Evolutionary conservation across 2,797 vertebrate species (phyloP), one percentile per base, ranked within the genome.

Genomic region (Huso huso): DNA sequence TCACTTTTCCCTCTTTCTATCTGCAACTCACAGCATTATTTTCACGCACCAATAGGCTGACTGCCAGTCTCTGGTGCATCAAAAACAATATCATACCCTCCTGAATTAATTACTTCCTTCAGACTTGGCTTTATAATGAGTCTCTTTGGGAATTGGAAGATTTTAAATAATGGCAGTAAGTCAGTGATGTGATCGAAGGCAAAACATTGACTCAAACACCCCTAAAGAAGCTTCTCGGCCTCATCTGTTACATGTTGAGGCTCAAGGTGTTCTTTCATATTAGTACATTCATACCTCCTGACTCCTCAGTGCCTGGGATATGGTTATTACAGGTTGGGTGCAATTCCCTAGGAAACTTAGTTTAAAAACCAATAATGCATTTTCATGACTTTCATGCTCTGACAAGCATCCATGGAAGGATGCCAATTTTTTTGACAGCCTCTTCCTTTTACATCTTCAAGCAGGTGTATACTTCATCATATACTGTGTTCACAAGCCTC

Each of bases 41-140:
- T 76, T 82, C 73, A 74, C 69, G 63, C 74, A 81, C 78, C 71
- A 68, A 8, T 71, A 77, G 65, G 74, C 1, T 11, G 73, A 70
- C 77, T 69, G 66, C 74, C 76, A 76, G 69, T 87, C 82, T 89
- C 76, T 49, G 72, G 73, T 76, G 80, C 80, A 85, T 84, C 76
- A 65, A 87, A 88, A 87, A 84, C 85, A 88, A 74, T 79, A 91
- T 87, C 80, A 85, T 75, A 73, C 74, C 80, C 76, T 80, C 75
- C 78, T 75, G 82, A 86, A 89, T 89, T 87, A 86, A 90, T 91
- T 85, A 82, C 76, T 78, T 75, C 69, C 60, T 80, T 73, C 74
- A 78, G 76, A 80, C 77, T 81, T 80, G 83, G 76, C 79, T 86
- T 84, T 72, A 81, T 92, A 90, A 83, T 86, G 84, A 88, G 83